Percentiles rank a stretch among this genome's conserved stretches.
Conservation (phyloP, 2,888 invertebrate genomes). For the Caenorhabditis japonica region DNA sequence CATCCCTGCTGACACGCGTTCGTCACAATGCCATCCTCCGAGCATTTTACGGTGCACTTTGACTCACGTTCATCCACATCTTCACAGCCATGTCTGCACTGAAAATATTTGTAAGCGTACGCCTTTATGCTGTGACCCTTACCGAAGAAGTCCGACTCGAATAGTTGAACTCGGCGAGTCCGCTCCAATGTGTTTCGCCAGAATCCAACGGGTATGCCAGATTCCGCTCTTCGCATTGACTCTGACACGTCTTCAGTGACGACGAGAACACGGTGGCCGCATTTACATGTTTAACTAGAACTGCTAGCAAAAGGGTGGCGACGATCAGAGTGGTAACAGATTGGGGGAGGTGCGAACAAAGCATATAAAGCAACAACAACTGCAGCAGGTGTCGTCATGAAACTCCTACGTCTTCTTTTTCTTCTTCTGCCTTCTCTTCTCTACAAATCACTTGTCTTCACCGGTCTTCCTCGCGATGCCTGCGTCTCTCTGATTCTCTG, state of each 20-base stretch:
- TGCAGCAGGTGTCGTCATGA: slow-evolving; percentile 38
- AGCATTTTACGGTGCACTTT: slow-evolving; percentile 65
- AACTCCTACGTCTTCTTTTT: slow-evolving; percentile 1
- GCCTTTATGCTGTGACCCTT: slow-evolving; percentile 30
- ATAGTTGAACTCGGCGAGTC: slow-evolving; percentile 56
- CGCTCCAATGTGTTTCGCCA: slow-evolving; percentile 63
- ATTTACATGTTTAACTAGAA: background rate
- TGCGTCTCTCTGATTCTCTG: slow-evolving; percentile 9
- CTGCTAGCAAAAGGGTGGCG: slow-evolving; percentile 3
- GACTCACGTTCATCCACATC: slow-evolving; percentile 70
- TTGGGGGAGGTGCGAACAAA: slow-evolving; percentile 33
- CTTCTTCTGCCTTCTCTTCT: too few relatives aligned
- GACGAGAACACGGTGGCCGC: slow-evolving; percentile 68
- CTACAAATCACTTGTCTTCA: slow-evolving; percentile 3
- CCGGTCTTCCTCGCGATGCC: background rate
- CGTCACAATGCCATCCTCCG: slow-evolving; percentile 41
- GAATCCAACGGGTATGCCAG: slow-evolving; percentile 69
- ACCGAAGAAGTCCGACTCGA: slow-evolving; percentile 65
- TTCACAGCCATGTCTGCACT: slow-evolving; percentile 71
- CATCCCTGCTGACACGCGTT: slow-evolving; percentile 69
- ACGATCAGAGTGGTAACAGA: slow-evolving; percentile 4
- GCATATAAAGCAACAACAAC: slow-evolving; percentile 26
- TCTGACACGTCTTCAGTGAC: slow-evolving; percentile 67
- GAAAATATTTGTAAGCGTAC: too few relatives aligned
- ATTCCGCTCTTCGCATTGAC: slow-evolving; percentile 71